A percentile compares a stretch with the other conserved stretches of the same genome.
Evolutionary conservation across 2,797 vertebrate genomes (phyloP).

Genomic region (Anas acuta): DNA sequence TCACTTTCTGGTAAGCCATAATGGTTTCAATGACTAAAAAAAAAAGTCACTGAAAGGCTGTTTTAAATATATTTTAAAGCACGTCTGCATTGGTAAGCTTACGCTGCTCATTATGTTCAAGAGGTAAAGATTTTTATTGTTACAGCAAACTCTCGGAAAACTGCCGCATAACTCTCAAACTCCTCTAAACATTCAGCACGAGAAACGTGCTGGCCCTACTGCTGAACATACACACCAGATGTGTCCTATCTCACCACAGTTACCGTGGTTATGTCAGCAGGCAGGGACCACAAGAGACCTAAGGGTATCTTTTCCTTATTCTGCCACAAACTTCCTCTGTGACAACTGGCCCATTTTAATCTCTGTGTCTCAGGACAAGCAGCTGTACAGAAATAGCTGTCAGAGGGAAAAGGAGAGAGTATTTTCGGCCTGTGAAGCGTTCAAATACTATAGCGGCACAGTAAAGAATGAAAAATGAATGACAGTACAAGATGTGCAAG

Average conservation of each 20-base stretch:
- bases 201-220: neutral
- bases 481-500: neutral
- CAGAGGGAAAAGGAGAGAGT: neutral
- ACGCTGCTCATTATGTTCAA: neutral
- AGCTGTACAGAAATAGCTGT: slow-evolving; percentile 13
- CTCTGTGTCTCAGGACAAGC: neutral
- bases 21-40: neutral
- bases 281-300: neutral
- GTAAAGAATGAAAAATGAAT: neutral
- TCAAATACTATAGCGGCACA: neutral
- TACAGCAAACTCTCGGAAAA: neutral
- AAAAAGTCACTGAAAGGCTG: neutral
- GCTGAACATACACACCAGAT: neutral
- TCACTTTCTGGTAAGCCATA: neutral
- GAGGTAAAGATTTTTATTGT: neutral
- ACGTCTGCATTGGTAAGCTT: neutral
- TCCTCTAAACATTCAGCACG: neutral
- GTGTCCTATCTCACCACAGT: neutral
- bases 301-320: neutral
- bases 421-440: neutral
- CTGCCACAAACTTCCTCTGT: neutral
- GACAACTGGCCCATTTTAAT: neutral
- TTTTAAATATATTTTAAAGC: neutral
- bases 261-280: neutral
- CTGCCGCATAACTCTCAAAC: neutral